These are phyloP conservation scores for Arctopsyche grandis DNA, from an alignment of 1,140 invertebrate genomes.

Conservation along the genomic window DNA sequence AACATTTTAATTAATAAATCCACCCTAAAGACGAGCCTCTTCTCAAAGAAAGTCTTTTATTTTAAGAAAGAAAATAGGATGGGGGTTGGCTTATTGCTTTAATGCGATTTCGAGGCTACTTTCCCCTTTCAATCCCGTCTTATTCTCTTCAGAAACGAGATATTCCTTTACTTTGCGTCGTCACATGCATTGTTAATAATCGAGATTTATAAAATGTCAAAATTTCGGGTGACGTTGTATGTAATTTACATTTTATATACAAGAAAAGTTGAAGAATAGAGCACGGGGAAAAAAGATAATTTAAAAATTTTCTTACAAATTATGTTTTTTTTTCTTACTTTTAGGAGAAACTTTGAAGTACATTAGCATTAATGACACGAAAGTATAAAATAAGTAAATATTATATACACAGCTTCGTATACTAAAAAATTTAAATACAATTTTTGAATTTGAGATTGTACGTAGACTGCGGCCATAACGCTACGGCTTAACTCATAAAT, in stretches of 20 bases:
- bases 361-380: slow-evolving; percentile 7
- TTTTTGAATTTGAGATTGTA: too few species aligned
- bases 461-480: too few species aligned
- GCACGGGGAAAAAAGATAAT: not conserved
- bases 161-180: not conserved
- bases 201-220: not conserved
- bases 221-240: not conserved
- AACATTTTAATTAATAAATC: slow-evolving; percentile 2
- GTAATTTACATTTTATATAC: slow-evolving; percentile 1
- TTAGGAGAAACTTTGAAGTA: not conserved
- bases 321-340: not conserved
- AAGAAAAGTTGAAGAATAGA: not conserved
- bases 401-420: too few species aligned
- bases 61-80: too few species aligned
- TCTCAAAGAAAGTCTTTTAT: too few species aligned
- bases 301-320: not conserved
- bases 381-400: too few species aligned
- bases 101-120: not conserved
- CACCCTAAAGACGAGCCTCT: too few species aligned
- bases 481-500: too few species aligned
- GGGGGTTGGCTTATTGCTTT: too few species aligned
- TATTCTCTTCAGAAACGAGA: not conserved
- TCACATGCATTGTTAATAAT: slow-evolving; percentile 9
- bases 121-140: not conserved
- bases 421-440: too few species aligned